phyloP scores from a whole-genome alignment of 2,113 vertebrate species.

The Cygnus buccinator region DNA sequence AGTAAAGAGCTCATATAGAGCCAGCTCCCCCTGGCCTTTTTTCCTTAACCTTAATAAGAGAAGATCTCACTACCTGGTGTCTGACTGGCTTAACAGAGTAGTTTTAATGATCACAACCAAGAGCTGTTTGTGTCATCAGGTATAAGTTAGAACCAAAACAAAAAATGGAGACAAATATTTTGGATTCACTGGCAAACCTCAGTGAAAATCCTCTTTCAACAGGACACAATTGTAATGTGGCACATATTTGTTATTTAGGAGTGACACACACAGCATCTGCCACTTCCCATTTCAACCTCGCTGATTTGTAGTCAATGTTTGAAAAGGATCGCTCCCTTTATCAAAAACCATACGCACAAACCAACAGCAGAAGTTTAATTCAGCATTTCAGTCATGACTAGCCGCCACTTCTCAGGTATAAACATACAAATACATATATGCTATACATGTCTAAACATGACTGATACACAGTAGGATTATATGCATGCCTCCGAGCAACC shows the following conservation, averaged over 20 bases:
- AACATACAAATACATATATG: fast-evolving
- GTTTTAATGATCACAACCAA: background rate
- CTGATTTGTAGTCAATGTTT: background rate
- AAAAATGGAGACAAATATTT: background rate
- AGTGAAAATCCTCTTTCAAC: background rate
- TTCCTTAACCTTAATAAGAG: background rate
- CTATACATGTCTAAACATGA: background rate
- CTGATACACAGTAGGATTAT: background rate
- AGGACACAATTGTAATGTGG: background rate
- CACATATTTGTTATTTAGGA: fast-evolving
- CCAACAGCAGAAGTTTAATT: background rate
- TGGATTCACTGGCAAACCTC: background rate
- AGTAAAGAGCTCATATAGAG: background rate
- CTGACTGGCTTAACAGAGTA: background rate
- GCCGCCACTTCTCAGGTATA: background rate
- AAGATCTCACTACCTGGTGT: background rate
- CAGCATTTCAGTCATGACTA: background rate
- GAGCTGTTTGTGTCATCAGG: background rate
- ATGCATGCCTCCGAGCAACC: background rate
- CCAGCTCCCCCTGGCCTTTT: background rate
- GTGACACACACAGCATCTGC: background rate
- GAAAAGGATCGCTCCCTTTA: background rate
- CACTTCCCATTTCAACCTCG: background rate
- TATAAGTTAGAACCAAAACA: background rate
- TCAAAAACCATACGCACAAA: background rate